Evolutionary conservation across 2,113 vertebrate genomes (phyloP), one percentile per base, ranked within the genome.

Genomic region (Calidris pugnax): DNA sequence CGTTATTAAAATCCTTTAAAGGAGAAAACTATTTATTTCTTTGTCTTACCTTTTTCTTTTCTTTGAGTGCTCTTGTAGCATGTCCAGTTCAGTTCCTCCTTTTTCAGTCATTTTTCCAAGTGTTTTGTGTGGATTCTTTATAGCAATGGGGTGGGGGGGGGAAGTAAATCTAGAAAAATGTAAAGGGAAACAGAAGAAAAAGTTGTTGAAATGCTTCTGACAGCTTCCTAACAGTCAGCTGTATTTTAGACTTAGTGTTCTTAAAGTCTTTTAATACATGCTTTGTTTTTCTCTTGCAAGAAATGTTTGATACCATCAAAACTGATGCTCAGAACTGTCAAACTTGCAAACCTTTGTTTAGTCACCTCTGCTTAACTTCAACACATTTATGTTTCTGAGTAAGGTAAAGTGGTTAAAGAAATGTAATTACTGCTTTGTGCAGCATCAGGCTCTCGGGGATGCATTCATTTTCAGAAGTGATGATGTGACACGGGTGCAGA

Each of bases 341-440:
- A 9, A 60, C 30, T 63, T 56, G 20, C 3, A 3, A 74, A 59
- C 24, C 6, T 93, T 28, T 51, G 30, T 41, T 91, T 87, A 85
- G 69, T 41, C 20, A 59, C 32, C 10, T 39, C 0, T 82, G 62
- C 57, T 85, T 93, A 68, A 39, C 30, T 87, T 78, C 13, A 75
- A 39, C 7, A 28, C 4, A 6, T 64, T 55, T 85, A 37, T 2
- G 1, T 55, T 94, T 64, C 47, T 68, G 41, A 68, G 43, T n/a
- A 91, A 68, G 21, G 41, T 73, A 56, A 72, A 82, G 47, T 66
- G 87, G 23, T 78, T 47, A 37, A 91, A 89, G 51, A 90, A 90
- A 68, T 57, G 32, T 27, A 48, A 30, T 71, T 75, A 23, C 37
- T 81, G 68, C 24, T 81, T 83, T 93, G 41, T 66, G 73, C 87